Base-by-base conservation (phyloP, 2,113 vertebrate genomes). In the Perca schrenkii region DNA sequence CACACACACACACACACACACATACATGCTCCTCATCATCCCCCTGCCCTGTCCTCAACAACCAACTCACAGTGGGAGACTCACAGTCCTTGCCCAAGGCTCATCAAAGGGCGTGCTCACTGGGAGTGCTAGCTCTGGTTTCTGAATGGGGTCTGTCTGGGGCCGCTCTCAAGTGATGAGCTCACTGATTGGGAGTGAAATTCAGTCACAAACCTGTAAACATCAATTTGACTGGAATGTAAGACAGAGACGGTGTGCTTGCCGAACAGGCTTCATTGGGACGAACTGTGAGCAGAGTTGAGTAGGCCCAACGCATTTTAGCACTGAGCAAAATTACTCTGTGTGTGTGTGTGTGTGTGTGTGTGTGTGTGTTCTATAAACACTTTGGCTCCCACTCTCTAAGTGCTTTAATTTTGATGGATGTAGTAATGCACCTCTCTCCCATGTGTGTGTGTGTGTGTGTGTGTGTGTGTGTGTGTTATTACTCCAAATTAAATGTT, bases 241-340 rank as follows among this genome's bases (percentile, higher is more conserved):
- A 36, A 75, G 77, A 79, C 61, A 65, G 77, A 57, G 65, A 68
- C 62, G 96, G 87, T 99, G 98, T 89, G 95, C 96, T 3, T 99
- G 98, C 93, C 95, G 98, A 77, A 99, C 98, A 0, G 98, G 98
- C 58, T 99, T 99, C 85, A 97, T 97, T 0, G 98, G 98, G 84
- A 95, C 91, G 58, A 96, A 96, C 79, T 99, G 98, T 13, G 98
- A 99, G 90, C 98, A 98, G 94, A 99, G 98, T 94, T 99, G 93
- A 98, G 98, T 95, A 63, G 83, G 14, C 70, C 79, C 63, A 12
- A 22, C 60, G 40, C 70, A 86, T 90, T 89, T 88, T 78, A 88
- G 64, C 81, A 77, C 50, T 74, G 63, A 81, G 34, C 31, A 79
- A 77, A 92, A 88, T 89, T 50, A 63, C 74, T 19, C 16, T 67